Conservation (phyloP, 2,888 invertebrate genomes). For the Mamestra brassicae region DNA sequence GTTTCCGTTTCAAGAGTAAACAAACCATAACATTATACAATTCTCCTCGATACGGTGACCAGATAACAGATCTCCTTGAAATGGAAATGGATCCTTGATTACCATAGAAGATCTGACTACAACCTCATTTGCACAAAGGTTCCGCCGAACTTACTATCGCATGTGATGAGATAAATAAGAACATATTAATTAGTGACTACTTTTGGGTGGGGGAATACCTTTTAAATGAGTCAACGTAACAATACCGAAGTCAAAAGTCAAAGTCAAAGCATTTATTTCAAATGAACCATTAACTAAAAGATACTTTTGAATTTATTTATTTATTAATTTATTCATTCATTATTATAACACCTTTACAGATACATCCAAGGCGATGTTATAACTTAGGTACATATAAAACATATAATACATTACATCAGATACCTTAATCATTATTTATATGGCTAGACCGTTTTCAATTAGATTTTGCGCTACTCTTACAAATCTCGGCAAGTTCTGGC, state of each 20-base stretch:
- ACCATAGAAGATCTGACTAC: slow-evolving; percentile 15
- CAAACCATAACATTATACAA: slow-evolving; percentile 54
- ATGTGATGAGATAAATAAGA: not conserved
- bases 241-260: not conserved
- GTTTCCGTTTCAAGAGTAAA: slow-evolving; percentile 39
- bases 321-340: too few relatives aligned
- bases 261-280: too few relatives aligned
- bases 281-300: too few relatives aligned
- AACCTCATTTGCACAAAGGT: slow-evolving; percentile 2
- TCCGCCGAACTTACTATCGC: not conserved
- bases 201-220: not conserved
- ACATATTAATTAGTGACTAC: not conserved
- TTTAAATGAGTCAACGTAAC: not conserved
- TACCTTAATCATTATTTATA: too few relatives aligned
- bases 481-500: too few relatives aligned
- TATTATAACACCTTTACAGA: too few relatives aligned
- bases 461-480: too few relatives aligned
- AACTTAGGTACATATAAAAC: too few relatives aligned
- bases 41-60: slow-evolving; percentile 29
- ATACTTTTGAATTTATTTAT: too few relatives aligned
- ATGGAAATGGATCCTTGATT: slow-evolving; percentile 43
- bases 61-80: slow-evolving; percentile 47
- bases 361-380: too few relatives aligned
- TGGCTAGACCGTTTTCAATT: too few relatives aligned
- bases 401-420: too few relatives aligned